Base-by-base conservation (phyloP, 1,140 invertebrate genomes). In the Augochlora pura region DNA sequence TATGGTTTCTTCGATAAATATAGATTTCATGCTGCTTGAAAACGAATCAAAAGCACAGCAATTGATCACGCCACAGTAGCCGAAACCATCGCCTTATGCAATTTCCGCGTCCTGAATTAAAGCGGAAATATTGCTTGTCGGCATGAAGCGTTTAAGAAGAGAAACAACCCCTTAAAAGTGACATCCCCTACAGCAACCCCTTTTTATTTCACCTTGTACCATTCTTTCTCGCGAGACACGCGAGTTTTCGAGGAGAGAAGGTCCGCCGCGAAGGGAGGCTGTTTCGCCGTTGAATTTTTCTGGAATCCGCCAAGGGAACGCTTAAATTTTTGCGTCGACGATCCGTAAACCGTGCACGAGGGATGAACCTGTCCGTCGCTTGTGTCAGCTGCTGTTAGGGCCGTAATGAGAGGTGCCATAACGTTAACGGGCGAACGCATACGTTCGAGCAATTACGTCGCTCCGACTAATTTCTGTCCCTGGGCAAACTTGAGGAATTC, bases 381-480 rank as follows among this genome's bases (percentile, higher is more conserved):
- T 66, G 78, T 81, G 83, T 85, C 83, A 83, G 78, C 82, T 77
- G 82, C 78, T 83, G 82, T 85, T 85, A 77, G 77, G 65, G 62
- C 68, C 76, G 82, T 85, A 85, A 85, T 84, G 84, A 85, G 84
- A 85, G 70, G 82, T 81, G 82, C 82, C 82, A 85, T 85, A 85
- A 85, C 78, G 82, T 84, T 84, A 85, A 85, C 82, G 84, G 82
- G 73, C 62, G 74, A 85, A 84, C 82, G 78, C 84, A 84, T 84
- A 85, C 82, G 84, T 85, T 85, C 82, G 65, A 81, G 82, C 84
- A 85, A 85, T 85, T 84, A 84, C 84, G 73, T 81, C 73, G 82
- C 78, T 84, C 78, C 78, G 64, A 85, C 84, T 85, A 85, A 85
- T 85, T 85, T 84, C 84, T 84, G 82, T 85, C 82, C 82, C 82